Percentiles rank a stretch among this genome's conserved stretches.
Conservation (phyloP, 2,113 vertebrate species). For the Beaufortia kweichowensis region DNA sequence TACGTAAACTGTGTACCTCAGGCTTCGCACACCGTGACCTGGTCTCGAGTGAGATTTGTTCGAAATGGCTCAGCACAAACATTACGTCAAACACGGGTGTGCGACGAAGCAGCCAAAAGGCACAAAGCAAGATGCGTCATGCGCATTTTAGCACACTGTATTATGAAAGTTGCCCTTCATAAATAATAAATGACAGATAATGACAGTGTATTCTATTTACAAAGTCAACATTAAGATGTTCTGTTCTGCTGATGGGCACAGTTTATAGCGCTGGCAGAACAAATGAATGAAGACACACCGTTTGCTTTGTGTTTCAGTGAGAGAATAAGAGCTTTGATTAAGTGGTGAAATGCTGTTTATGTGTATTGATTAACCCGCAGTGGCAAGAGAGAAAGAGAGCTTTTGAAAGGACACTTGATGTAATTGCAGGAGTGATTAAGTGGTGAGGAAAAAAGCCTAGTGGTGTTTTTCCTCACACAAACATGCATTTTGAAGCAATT, state of each 20-base stretch:
- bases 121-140: too few species aligned
- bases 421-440: neutral
- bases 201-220: conserved; percentile 8
- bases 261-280: neutral
- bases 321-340: neutral
- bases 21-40: conserved; percentile 8
- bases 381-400: neutral
- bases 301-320: conserved; percentile 11
- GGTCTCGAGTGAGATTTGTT: conserved; percentile 12
- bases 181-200: conserved; percentile 28
- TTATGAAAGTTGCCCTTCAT: neutral
- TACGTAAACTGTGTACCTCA: conserved; percentile 24
- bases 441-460: too few species aligned
- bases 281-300: neutral
- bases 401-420: neutral
- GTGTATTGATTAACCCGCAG: neutral
- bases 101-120: neutral
- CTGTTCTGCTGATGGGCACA: neutral
- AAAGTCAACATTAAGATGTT: conserved; percentile 14
- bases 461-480: neutral
- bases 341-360: neutral
- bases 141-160: neutral
- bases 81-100: neutral
- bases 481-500: neutral
- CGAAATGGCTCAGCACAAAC: neutral